Conservation (phyloP, 2,113 vertebrate genomes). For the Apistogramma diplotaenia region DNA sequence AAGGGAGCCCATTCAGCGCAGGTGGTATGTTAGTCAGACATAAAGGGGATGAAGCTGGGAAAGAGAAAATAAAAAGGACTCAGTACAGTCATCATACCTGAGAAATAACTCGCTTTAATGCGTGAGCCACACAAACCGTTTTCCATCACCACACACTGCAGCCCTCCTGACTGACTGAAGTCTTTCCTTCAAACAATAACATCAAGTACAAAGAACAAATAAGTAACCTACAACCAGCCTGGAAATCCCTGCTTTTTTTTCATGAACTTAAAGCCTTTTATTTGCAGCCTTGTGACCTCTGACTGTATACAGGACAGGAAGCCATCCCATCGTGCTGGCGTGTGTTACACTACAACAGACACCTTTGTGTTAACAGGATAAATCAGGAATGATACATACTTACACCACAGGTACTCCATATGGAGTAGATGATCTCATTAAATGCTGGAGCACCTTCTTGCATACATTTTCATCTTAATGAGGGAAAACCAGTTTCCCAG, state of each 20-base stretch:
- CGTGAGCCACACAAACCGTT: too few relatives aligned
- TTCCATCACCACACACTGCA: too few relatives aligned
- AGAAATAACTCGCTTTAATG: not conserved
- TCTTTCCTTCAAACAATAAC: too few relatives aligned
- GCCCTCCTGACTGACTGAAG: too few relatives aligned
- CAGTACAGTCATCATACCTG: not conserved
- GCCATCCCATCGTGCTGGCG: not conserved
- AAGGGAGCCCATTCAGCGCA: not conserved
- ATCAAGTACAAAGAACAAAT: not conserved
- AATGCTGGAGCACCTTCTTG: not conserved
- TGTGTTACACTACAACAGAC: not conserved
- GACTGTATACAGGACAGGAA: not conserved
- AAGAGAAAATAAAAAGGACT: not conserved
- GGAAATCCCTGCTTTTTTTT: not conserved
- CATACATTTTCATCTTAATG: slow-evolving; percentile 1
- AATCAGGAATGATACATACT: not conserved
- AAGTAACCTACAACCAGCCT: too few relatives aligned
- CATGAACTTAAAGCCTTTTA: not conserved
- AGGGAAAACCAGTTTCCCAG: not conserved
- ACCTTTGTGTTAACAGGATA: not conserved
- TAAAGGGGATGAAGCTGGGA: not conserved
- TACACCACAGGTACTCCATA: not conserved
- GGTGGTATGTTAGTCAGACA: slow-evolving; percentile 10
- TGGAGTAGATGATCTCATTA: not conserved
- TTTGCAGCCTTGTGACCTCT: not conserved